A percentile compares a stretch with the other conserved stretches of the same genome.
phyloP scores from a whole-genome alignment of 2,888 invertebrate species.

The Entomobrya proxima region DNA sequence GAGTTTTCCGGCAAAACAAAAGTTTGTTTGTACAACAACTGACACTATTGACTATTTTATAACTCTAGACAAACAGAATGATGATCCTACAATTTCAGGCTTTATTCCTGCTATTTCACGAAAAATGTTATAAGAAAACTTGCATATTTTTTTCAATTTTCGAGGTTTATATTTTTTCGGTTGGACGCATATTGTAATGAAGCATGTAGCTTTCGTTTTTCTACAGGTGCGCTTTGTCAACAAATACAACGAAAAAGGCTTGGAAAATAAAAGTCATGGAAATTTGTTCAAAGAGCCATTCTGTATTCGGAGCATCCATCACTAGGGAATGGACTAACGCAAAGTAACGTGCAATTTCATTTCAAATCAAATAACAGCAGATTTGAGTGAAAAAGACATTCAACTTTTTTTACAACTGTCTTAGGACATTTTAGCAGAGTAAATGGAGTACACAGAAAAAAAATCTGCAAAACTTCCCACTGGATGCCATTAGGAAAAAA shows the following conservation, averaged over 20 bases:
- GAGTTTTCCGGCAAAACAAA: no score
- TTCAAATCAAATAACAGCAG: not conserved
- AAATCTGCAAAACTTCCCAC: constrained; percentile 24
- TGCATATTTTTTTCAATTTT: no score
- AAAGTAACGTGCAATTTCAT: not conserved
- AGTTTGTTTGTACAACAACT: no score
- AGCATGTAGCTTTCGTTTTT: not conserved
- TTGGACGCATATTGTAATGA: not conserved
- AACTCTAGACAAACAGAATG: no score
- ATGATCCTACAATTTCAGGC: no score
- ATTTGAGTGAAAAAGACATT: not conserved
- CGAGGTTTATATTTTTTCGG: not conserved
- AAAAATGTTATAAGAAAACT: no score
- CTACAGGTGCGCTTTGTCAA: not conserved
- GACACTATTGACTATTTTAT: no score
- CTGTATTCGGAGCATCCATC: not conserved
- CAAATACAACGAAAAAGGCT: not conserved
- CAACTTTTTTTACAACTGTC: not conserved
- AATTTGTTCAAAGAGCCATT: no score
- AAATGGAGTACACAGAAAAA: not conserved
- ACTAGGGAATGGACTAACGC: not conserved
- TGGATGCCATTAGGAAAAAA: not conserved
- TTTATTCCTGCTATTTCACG: no score
- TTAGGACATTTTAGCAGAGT: not conserved
- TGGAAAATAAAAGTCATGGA: no score